phyloP scores from a whole-genome alignment of 1,140 invertebrate species.

The Coboldia fuscipes region DNA sequence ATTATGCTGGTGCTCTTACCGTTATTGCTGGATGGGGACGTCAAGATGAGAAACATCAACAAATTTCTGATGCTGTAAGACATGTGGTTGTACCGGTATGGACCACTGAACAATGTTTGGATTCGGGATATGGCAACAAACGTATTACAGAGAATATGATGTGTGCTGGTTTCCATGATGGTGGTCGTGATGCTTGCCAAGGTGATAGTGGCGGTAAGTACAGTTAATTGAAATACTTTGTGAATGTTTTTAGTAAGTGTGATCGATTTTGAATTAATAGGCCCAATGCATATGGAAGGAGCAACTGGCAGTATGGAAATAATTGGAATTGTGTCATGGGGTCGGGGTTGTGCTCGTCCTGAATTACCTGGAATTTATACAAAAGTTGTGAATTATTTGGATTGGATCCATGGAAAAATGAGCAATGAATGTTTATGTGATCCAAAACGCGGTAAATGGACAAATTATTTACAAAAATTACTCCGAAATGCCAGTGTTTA shows the following conservation, averaged over 20 bases:
- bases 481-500: no score
- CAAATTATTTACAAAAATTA: no score
- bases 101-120: conserved; percentile 28
- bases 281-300: conserved; percentile 25
- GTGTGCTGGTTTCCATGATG: conserved; percentile 49
- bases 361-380: conserved; percentile 59
- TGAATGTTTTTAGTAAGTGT: conserved; percentile 2
- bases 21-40: conserved; percentile 58
- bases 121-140: conserved; percentile 25
- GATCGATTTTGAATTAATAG: conserved; percentile 26
- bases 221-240: background rate
- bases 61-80: conserved; percentile 31
- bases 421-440: conserved; percentile 29
- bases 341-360: conserved; percentile 39
- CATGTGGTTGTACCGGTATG: conserved; percentile 36
- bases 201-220: no score
- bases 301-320: conserved; percentile 24
- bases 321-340: conserved; percentile 53
- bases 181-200: conserved; percentile 52
- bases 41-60: conserved; percentile 9
- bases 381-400: conserved; percentile 40
- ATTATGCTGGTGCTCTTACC: conserved; percentile 37
- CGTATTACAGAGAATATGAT: conserved; percentile 52
- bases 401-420: conserved; percentile 34
- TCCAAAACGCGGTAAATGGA: no score